A percentile compares a stretch with the other conserved stretches of the same genome.
phyloP scores from a whole-genome alignment of 2,113 vertebrate genomes.

The Sinosuthora webbiana region DNA sequence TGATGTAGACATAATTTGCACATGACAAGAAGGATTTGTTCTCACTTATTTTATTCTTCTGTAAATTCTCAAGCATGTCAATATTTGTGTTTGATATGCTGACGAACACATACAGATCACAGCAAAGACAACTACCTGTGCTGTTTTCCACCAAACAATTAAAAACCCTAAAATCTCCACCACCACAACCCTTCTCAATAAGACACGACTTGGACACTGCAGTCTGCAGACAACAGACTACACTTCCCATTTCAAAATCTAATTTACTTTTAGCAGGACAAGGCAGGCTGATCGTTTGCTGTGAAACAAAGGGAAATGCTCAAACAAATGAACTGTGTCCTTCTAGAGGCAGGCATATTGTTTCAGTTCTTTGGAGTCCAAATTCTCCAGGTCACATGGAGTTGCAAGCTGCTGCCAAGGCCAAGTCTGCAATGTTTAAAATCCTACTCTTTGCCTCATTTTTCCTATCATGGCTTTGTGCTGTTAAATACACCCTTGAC shows the following conservation, averaged over 20 bases:
- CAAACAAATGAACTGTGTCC: slow-evolving; percentile 5
- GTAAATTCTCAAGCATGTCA: not conserved
- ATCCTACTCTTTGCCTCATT: not conserved
- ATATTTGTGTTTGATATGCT: not conserved
- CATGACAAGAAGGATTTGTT: not conserved
- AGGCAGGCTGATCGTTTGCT: not conserved
- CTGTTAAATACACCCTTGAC: not conserved
- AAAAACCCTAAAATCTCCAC: not conserved
- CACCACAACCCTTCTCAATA: not conserved
- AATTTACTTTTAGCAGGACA: slow-evolving; percentile 30
- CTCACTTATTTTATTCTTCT: not conserved
- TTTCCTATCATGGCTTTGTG: not conserved
- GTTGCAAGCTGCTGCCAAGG: not conserved
- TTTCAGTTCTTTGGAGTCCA: not conserved
- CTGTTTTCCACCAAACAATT: not conserved
- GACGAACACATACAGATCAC: not conserved
- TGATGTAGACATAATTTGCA: slow-evolving; percentile 7
- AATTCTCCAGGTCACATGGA: not conserved
- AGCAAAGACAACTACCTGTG: not conserved
- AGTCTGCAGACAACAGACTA: not conserved
- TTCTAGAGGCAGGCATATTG: not conserved
- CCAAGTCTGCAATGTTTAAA: not conserved
- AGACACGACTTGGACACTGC: not conserved
- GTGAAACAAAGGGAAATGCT: slow-evolving; percentile 31
- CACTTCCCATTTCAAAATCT: not conserved